These are phyloP conservation scores for Gryon sp. DNA, from an alignment of 1,140 invertebrate genomes.

Conservation along the genomic window DNA sequence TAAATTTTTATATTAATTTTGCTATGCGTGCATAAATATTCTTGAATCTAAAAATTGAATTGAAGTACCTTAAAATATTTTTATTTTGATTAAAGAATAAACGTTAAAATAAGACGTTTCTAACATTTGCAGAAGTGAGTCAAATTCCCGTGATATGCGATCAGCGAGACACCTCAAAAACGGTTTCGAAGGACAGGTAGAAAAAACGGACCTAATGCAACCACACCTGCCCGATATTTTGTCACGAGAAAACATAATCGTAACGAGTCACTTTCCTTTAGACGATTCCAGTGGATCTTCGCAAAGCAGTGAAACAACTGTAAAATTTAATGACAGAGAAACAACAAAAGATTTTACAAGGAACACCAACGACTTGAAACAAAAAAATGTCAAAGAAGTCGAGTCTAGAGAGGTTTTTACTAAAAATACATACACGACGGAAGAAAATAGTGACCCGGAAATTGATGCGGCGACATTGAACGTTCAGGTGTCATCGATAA, in stretches of 20 bases:
- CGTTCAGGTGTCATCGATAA: slow-evolving; percentile 24
- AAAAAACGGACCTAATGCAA: slow-evolving; percentile 8
- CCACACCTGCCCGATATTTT: slow-evolving; percentile 6
- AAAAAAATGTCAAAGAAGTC: background rate
- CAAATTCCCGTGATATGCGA: slow-evolving; percentile 16
- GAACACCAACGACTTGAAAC: slow-evolving; percentile 19
- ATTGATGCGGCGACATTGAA: background rate
- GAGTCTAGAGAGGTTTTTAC: slow-evolving; percentile 25
- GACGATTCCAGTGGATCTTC: slow-evolving; percentile 10
- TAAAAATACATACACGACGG: slow-evolving; percentile 20
- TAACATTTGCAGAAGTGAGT: slow-evolving; percentile 18
- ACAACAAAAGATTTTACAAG: slow-evolving; percentile 17
- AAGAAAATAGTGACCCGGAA: slow-evolving; percentile 29
- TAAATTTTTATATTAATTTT: too few relatives aligned
- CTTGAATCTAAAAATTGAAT: too few relatives aligned
- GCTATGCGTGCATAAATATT: too few relatives aligned
- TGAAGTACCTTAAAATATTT: too few relatives aligned
- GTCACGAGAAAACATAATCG: slow-evolving; percentile 23
- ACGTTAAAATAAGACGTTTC: too few relatives aligned
- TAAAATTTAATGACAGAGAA: slow-evolving; percentile 26
- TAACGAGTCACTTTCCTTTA: slow-evolving; percentile 36
- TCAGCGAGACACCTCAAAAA: slow-evolving; percentile 35
- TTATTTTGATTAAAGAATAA: too few relatives aligned
- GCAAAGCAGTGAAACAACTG: slow-evolving; percentile 5
- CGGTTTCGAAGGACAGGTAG: slow-evolving; percentile 13